A percentile compares a stretch with the other conserved stretches of the same genome.
phyloP scores from a whole-genome alignment of 2,888 invertebrate genomes.

The Vandiemenella viatica region DNA sequence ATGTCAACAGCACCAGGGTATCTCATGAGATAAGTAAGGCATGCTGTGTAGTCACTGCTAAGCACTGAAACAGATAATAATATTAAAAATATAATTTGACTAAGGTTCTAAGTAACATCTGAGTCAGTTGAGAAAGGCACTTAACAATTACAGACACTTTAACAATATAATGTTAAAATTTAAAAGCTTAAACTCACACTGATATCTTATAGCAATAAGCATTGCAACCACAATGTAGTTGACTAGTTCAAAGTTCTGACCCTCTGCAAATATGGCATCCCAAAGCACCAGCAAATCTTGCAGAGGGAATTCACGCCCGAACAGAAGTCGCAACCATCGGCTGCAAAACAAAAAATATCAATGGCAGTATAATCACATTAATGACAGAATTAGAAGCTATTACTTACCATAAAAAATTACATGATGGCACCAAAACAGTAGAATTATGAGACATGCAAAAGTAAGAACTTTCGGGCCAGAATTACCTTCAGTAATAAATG shows the following conservation, averaged over 20 bases:
- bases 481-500: no score
- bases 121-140: no score
- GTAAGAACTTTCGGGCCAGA: no score
- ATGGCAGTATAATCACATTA: no score
- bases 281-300: constrained; percentile 61
- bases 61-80: constrained; percentile 33
- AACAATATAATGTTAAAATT: no score
- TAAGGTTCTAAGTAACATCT: not conserved
- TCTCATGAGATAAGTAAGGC: constrained; percentile 48
- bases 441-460: no score
- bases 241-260: constrained; percentile 36
- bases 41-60: constrained; percentile 45
- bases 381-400: no score
- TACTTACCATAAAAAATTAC: no score
- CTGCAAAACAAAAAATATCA: constrained; percentile 31
- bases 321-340: constrained; percentile 68
- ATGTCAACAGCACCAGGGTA: constrained; percentile 50
- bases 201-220: constrained; percentile 52
- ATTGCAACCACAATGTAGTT: constrained; percentile 63
- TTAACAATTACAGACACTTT: not conserved
- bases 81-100: not conserved
- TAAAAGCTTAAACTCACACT: constrained; percentile 53
- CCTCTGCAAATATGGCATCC: constrained; percentile 70
- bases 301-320: constrained; percentile 70
- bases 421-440: no score